These are phyloP conservation scores for Drosophila gaucha DNA, from an alignment of 2,888 invertebrate species.

Conservation along the genomic window DNA sequence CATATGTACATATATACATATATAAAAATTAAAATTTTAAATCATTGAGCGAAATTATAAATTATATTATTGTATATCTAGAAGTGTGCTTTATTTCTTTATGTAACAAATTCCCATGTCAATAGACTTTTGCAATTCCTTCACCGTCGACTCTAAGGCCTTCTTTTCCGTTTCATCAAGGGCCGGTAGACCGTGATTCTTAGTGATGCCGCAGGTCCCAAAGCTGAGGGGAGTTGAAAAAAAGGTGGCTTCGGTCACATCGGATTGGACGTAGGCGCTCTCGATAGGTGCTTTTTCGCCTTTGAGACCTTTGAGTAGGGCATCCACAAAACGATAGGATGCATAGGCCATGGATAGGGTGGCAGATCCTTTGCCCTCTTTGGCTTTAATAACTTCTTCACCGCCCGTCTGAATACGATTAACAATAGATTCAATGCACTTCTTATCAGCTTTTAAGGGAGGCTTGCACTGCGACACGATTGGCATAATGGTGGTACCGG, in stretches of 20 bases:
- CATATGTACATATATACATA: not conserved
- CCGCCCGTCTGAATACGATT: conserved; percentile 98
- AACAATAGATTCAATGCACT: conserved; percentile 92
- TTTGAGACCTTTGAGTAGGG: conserved; percentile 91
- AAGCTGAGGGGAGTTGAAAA: conserved; percentile 95
- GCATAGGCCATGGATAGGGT: conserved; percentile 99
- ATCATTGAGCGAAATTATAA: not conserved
- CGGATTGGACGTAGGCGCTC: conserved; percentile 94
- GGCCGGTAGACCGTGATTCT: conserved; percentile 94
- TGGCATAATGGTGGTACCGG: conserved; percentile 98
- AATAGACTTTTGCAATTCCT: conserved; percentile 95
- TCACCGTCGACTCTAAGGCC: conserved; percentile 92
- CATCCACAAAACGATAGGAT: conserved; percentile 93
- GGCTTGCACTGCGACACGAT: conserved; percentile 95
- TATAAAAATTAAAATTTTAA: not conserved
- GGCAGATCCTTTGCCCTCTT: conserved; percentile 98
- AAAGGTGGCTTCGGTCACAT: conserved; percentile 93
- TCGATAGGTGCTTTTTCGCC: conserved; percentile 92
- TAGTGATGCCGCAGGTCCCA: conserved; percentile 90
- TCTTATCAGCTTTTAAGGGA: conserved; percentile 89
- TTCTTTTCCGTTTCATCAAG: conserved; percentile 91
- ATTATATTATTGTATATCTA: not conserved
- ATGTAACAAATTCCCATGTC: conserved; percentile 88
- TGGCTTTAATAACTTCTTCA: conserved; percentile 94
- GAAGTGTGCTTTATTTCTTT: not conserved